Base-by-base conservation (phyloP, 2,113 vertebrate species). In the Leiothrix lutea region DNA sequence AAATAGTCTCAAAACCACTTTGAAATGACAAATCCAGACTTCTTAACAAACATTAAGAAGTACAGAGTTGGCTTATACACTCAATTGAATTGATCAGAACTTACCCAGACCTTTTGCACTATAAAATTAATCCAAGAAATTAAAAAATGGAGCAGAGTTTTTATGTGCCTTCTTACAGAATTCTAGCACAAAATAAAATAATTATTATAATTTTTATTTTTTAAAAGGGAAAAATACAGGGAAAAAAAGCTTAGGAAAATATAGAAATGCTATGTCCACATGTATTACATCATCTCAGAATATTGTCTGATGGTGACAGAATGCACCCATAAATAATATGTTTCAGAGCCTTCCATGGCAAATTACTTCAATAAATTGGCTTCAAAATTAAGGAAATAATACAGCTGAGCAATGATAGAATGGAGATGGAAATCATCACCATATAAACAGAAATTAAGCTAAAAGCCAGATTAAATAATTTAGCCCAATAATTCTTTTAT, bases 1-100 rank as follows among this genome's bases (percentile, higher is more conserved):
- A 91, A 95, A 92, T 22, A 84, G 70, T 69, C 84, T 65, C 78
- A 60, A 74, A 94, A 94, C 3, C 18, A 86, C 50, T 94, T 94
- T 88, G 87, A 88, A 94, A 91, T 75, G 50, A 57, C 62, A 88
- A 80, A 91, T 86, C 19, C 81, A 95, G 54, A 50, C 40, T 40
- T 40, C 40, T 40, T 54, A 91, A 82, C 14, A 94, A 80, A 83
- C 56, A 64, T 47, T 81, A 91, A 80, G 67, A 62, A 93, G 13
- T 15, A 35, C 8, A 31, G 19, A 31, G 26, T 65, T 90, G 65
- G 38, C 26, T 87, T 42, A 62, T 28, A 42, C 2, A 29, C 29
- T 47, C 40, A 65, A 4, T 12, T 58, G 17, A 82, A 82, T 38
- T n/a, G 29, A 40, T 75, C 74, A 57, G 62, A 90, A 90, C 5